Percentiles rank a stretch among this genome's conserved stretches.
These are phyloP conservation scores for Sicus ferrugineus DNA, from an alignment of 2,888 invertebrate genomes.

Conservation along the genomic window DNA sequence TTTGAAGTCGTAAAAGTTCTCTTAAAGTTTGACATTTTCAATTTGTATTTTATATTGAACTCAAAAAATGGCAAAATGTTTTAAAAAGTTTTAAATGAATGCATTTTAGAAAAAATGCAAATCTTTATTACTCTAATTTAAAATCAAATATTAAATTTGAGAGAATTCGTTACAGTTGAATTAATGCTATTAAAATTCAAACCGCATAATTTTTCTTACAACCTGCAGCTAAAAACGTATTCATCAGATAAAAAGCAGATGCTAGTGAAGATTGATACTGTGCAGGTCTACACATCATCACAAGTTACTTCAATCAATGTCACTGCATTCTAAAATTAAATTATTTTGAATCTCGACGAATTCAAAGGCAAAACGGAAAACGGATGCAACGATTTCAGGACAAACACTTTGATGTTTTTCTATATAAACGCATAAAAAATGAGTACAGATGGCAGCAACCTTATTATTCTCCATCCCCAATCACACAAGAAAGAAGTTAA, in stretches of 20 bases:
- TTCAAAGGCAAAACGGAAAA: too few species aligned
- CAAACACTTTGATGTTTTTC: too few species aligned
- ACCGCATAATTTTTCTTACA: not conserved
- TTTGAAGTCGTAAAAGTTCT: too few species aligned
- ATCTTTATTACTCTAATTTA: not conserved
- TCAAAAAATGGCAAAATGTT: not conserved
- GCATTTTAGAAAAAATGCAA: not conserved
- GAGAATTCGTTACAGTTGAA: not conserved
- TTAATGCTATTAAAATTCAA: not conserved
- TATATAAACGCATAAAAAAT: too few species aligned
- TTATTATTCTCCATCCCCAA: too few species aligned
- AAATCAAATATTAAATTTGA: constrained; percentile 4
- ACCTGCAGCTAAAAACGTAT: too few species aligned
- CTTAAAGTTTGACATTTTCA: too few species aligned
- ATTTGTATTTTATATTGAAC: too few species aligned
- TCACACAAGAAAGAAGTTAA: too few species aligned
- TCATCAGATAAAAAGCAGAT: constrained; percentile 14
- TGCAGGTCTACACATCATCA: not conserved
- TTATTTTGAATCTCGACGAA: constrained; percentile 12
- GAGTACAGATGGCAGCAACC: too few species aligned
- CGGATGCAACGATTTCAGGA: too few species aligned
- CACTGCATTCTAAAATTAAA: constrained; percentile 9
- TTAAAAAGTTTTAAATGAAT: not conserved
- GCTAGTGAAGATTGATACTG: not conserved
- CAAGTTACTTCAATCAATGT: constrained; percentile 12